Evolutionary conservation across 2,888 invertebrate genomes (phyloP), one percentile per base, ranked within the genome.

Genomic region (Glaucopsyche alexis): DNA sequence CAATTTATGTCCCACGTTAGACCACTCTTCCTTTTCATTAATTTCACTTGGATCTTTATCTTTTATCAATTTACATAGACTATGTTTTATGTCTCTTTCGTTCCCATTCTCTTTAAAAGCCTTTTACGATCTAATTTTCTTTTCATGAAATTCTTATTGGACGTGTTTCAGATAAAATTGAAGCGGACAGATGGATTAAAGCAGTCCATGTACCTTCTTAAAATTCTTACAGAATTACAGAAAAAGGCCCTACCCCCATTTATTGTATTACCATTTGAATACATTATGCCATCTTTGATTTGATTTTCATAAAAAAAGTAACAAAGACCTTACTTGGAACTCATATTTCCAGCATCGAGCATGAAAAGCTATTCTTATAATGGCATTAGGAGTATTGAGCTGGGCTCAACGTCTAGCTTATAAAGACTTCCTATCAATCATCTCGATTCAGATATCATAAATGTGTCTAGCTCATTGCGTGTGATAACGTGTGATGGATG

Each of bases 1-100:
- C 72, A 66, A 72, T 72, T 72, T 72, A 72, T 72, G 65, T 50
- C 40, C 65, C 52, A 71, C 11, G 38, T 47, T 55, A 19, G n/a
- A 67, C 42, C 72, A 72, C 52, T 67, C 72, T 67, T 72, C 72
- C 72, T 72, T 66, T 72, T 52, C 45, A 67, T 49, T 47, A 49
- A 47, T 69, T 49, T 69, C 47, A 47, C 47, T 19, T 47, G 45
- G 29, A 69, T 49, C 45, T 49, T 49, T 69, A 69, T 69, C 69
- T 29, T 16, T 19, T 67, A 67, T 67, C 67, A 47, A 42, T 45
- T 45, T 42, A 67, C 67, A 67, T 19, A 45, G 67, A 19, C 42
- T 16, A n/a, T 45, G 45, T 67, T 67, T 67, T 60, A 60, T 42
- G 42, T 45, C 67, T 45, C 67, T 67, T 66, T 66, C 11, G 67